Conservation (phyloP, 2,113 vertebrate species). For the Xenotilapia leptura region DNA sequence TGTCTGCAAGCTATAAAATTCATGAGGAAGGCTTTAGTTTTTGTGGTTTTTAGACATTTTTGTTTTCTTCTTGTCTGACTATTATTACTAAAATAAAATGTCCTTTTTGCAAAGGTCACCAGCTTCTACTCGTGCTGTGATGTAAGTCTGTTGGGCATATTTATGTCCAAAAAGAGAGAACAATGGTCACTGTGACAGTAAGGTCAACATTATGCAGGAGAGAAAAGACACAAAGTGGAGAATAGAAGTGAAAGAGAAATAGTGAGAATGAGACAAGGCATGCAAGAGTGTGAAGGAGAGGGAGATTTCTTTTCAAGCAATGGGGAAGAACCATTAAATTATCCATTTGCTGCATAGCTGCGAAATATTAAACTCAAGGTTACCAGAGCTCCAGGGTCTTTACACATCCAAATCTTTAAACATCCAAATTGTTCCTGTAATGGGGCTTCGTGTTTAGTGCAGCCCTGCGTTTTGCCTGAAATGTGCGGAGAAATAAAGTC, state of each 20-base stretch:
- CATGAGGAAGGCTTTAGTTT: background rate
- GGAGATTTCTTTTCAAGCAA: background rate
- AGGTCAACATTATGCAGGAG: background rate
- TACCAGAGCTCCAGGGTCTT: background rate
- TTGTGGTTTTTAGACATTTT: background rate
- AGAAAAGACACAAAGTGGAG: background rate
- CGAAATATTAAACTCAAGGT: background rate
- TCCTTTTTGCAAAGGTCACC: background rate
- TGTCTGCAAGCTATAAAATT: background rate
- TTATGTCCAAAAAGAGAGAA: background rate
- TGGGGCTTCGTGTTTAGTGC: background rate
- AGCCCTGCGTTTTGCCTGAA: background rate
- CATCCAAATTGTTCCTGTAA: background rate
- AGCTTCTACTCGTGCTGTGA: background rate
- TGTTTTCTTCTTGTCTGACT: background rate
- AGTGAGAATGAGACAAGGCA: background rate
- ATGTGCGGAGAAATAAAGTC: background rate
- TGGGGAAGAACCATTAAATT: background rate
- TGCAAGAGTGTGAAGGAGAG: background rate
- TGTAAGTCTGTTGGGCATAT: background rate
- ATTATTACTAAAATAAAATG: background rate
- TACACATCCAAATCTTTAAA: background rate
- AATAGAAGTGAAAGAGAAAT: background rate
- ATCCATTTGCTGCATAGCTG: background rate
- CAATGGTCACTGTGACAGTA: background rate